These are phyloP conservation scores for Aleiodes leptofemur DNA, from an alignment of 2,888 invertebrate genomes.

Conservation along the genomic window DNA sequence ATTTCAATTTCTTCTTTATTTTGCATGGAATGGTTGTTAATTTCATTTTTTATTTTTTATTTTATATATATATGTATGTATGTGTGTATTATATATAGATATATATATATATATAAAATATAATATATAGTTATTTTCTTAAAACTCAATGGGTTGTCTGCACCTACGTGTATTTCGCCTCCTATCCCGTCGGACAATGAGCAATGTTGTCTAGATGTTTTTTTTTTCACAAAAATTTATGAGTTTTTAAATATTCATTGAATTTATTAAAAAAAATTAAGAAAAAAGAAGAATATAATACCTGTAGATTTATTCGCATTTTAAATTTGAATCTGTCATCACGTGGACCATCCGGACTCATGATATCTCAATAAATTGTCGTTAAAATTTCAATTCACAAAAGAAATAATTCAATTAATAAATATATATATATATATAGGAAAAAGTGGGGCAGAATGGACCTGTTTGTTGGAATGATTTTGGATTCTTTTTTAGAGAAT, in stretches of 20 bases:
- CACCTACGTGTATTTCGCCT: slow-evolving; percentile 26
- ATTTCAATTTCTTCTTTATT: slow-evolving; percentile 41
- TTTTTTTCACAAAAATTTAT: neutral
- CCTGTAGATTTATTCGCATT: neutral
- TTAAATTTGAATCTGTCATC: slow-evolving; percentile 23
- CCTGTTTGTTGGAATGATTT: too few species aligned
- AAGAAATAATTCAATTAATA: slow-evolving; percentile 9
- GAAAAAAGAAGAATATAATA: neutral
- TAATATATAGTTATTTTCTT: too few species aligned
- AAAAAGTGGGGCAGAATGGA: too few species aligned
- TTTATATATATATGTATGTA: slow-evolving; percentile 33
- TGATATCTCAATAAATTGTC: slow-evolving; percentile 19
- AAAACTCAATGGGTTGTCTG: neutral
- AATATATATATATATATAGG: too few species aligned
- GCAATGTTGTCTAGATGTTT: neutral
- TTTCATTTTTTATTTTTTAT: slow-evolving; percentile 23
- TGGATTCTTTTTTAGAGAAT: too few species aligned
- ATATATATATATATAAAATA: too few species aligned
- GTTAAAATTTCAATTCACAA: neutral
- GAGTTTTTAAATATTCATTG: slow-evolving; percentile 43
- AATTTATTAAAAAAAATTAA: slow-evolving; percentile 13
- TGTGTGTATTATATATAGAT: too few species aligned
- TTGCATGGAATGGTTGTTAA: neutral
- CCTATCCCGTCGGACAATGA: slow-evolving; percentile 40
- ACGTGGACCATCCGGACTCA: neutral